Evolutionary conservation across 2,888 invertebrate species (phyloP), one percentile per base, ranked within the genome.

Genomic region (Hartigia nigra): DNA sequence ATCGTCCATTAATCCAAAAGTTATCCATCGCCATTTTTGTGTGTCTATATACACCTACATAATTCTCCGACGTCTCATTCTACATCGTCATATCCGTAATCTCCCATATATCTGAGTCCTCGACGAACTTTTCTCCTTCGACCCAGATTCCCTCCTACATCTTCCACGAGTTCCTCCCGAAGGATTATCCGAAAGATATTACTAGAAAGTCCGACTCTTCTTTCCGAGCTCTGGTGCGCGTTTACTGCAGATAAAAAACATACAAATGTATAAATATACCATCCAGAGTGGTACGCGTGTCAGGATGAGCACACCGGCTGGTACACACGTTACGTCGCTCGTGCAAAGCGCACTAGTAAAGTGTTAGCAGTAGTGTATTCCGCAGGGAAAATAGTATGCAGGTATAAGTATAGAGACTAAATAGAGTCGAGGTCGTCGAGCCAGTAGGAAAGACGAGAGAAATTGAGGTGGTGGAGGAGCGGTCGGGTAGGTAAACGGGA

Each of bases 121-220:
- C 14, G 14, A 31, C 14, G 32, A 72, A 72, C 31, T 31, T 31
- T 72, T 85, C 86, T 85, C 84, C 83, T 85, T 85, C 82, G 83
- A 80, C 83, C 82, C 82, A 85, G 86, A 88, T 72, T 72, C 31
- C 23, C 70, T 69, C 31, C 31, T 5, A 72, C 14, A 31, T 34
- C 31, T 72, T 34, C 72, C 87, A 87, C 79, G 82, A 87, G 87
- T 87, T 86, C 81, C 81, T 39, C n/a, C 79, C 77, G 76, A 85
- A 86, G 85, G 87, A 88, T 88, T 86, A 87, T 88, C 86, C 86
- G 84, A 83, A 85, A 86, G 85, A 88, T 88, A 88, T 88, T 87
- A 87, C 87, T 84, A 82, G 23, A 55, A 55, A 55, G 9, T 55
- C 55, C 23, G 55, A 55, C 23, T 55, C 55, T 55, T 55, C 23